phyloP scores from a whole-genome alignment of 1,140 invertebrate species.

The Musca domestica region DNA sequence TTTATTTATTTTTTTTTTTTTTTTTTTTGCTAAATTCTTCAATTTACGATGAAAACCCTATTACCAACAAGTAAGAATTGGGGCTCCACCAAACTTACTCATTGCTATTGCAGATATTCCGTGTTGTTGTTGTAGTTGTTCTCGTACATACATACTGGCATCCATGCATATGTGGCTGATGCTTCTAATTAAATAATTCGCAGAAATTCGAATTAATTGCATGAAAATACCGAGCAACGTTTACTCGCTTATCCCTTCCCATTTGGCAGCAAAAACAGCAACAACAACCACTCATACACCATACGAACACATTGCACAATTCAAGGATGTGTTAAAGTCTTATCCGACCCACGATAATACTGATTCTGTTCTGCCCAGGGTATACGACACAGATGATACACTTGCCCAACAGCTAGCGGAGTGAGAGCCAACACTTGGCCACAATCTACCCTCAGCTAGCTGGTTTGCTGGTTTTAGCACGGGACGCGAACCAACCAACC shows the following conservation, averaged over 20 bases:
- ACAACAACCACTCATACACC: not conserved
- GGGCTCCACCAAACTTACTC: too few relatives aligned
- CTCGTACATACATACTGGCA: not conserved
- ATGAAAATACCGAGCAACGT: constrained; percentile 32
- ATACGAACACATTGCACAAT: too few relatives aligned
- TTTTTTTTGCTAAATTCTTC: too few relatives aligned
- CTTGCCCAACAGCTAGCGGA: not conserved
- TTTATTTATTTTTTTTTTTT: too few relatives aligned
- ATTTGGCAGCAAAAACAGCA: not conserved
- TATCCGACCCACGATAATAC: constrained; percentile 15
- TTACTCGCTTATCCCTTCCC: not conserved
- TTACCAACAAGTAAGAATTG: not conserved
- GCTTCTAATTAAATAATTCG: constrained; percentile 54
- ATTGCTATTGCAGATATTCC: not conserved
- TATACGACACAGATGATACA: not conserved
- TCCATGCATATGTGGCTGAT: constrained; percentile 17
- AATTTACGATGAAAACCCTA: too few relatives aligned
- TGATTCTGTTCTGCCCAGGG: not conserved
- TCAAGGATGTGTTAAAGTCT: not conserved
- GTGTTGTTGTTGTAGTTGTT: not conserved
- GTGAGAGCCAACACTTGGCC: not conserved
- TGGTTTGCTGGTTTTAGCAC: too few relatives aligned
- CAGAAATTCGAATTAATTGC: constrained; percentile 55
- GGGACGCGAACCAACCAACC: not conserved
- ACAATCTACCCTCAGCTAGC: too few relatives aligned